phyloP scores from a whole-genome alignment of 2,888 invertebrate genomes.

The Synanthedon myopaeformis region DNA sequence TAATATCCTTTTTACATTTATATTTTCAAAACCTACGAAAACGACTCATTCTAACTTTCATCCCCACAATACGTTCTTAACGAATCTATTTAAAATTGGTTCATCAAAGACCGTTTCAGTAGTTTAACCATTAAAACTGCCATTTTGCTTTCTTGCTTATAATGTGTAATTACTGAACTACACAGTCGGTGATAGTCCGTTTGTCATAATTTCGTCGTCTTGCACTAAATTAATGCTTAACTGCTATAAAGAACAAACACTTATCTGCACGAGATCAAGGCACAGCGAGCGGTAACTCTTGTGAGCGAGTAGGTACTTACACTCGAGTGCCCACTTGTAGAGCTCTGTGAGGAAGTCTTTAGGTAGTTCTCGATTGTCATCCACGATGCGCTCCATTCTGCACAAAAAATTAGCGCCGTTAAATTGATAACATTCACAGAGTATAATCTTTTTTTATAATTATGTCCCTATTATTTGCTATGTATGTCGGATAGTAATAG shows the following conservation, averaged over 20 bases:
- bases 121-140: too few species aligned
- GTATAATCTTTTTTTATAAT: too few species aligned
- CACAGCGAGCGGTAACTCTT: constrained; percentile 9
- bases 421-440: too few species aligned
- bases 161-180: too few species aligned
- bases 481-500: not conserved
- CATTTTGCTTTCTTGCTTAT: too few species aligned
- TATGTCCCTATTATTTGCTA: not conserved
- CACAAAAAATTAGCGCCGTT: constrained; percentile 17
- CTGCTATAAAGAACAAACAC: not conserved
- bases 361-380: constrained; percentile 74
- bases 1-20: not conserved
- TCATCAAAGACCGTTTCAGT: too few species aligned
- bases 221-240: too few species aligned
- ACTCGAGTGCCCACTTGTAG: constrained; percentile 86
- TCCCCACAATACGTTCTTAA: too few species aligned
- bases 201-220: too few species aligned
- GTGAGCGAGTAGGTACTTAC: constrained; percentile 64
- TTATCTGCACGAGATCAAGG: constrained; percentile 8
- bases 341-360: constrained; percentile 77
- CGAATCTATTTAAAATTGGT: too few species aligned
- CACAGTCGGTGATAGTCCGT: constrained; percentile 3
- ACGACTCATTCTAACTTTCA: too few species aligned
- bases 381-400: constrained; percentile 74
- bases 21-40: constrained; percentile 4